Evolutionary conservation across 2,797 vertebrate species (phyloP).

Genomic region (Arrhamphus sclerolepis): DNA sequence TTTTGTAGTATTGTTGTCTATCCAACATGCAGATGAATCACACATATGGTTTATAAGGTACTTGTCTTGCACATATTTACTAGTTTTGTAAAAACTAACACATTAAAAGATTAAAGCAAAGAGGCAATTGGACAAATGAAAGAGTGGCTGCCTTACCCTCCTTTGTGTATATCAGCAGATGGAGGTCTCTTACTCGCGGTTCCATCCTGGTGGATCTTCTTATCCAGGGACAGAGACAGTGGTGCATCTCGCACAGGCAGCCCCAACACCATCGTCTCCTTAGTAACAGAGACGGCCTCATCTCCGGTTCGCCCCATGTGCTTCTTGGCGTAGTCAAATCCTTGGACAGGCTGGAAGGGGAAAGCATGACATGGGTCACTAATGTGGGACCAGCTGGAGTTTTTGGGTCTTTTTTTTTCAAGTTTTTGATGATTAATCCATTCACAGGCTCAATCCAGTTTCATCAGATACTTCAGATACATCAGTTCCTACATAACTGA

Average conservation of each 20-base stretch:
- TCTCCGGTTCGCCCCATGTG: slow-evolving; percentile 94
- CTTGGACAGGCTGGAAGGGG: slow-evolving; percentile 90
- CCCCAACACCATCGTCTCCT: slow-evolving; percentile 92
- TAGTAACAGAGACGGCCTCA: slow-evolving; percentile 90
- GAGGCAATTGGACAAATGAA: background rate
- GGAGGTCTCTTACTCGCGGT: slow-evolving; percentile 90
- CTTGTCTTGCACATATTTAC: background rate
- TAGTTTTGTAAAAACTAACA: background rate
- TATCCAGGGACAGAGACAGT: slow-evolving; percentile 86
- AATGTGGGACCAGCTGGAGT: background rate
- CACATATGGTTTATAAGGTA: background rate
- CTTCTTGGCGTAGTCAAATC: slow-evolving; percentile 98
- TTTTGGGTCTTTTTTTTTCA: background rate
- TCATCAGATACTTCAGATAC: background rate
- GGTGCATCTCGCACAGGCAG: slow-evolving; percentile 90
- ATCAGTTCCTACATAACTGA: background rate
- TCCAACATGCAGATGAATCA: background rate
- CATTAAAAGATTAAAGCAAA: background rate
- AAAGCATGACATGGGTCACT: slow-evolving; percentile 14
- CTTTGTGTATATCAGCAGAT: slow-evolving; percentile 89
- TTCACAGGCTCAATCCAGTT: background rate
- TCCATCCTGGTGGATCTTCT: slow-evolving; percentile 88
- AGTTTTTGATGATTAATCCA: slow-evolving; percentile 2
- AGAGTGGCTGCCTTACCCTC: slow-evolving; percentile 83
- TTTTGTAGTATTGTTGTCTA: background rate